phyloP scores from a whole-genome alignment of 2,113 vertebrate species.

The Semnopithecus entellus region DNA sequence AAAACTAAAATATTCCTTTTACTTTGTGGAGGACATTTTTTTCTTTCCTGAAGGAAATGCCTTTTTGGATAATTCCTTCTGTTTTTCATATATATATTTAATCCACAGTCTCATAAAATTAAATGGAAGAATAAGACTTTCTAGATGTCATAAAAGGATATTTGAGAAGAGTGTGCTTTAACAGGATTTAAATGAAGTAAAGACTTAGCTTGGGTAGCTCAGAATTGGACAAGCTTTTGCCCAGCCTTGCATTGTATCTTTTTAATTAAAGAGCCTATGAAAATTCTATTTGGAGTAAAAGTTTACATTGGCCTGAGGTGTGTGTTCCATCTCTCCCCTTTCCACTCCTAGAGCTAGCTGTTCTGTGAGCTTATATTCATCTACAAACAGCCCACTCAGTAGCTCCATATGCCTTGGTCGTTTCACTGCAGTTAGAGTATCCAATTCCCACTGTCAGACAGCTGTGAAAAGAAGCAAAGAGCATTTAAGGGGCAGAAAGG shows the following conservation, averaged over 20 bases:
- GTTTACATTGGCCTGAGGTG: constrained; percentile 23
- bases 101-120: constrained; percentile 45
- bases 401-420: not conserved
- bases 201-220: constrained; percentile 53
- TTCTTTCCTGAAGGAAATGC: not conserved
- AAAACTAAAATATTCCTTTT: constrained; percentile 30
- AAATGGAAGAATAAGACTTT: constrained; percentile 54
- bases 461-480: not conserved
- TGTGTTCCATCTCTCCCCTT: not conserved
- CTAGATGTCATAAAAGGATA: constrained; percentile 29
- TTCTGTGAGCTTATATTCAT: not conserved
- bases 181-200: constrained; percentile 65
- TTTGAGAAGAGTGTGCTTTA: constrained; percentile 58
- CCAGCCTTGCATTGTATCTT: constrained; percentile 40
- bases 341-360: not conserved
- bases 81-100: constrained; percentile 63
- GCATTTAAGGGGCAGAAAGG: not conserved
- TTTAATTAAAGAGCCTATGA: constrained; percentile 66
- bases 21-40: not conserved
- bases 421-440: too few species aligned
- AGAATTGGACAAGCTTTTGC: constrained; percentile 55
- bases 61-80: constrained; percentile 9
- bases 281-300: constrained; percentile 50
- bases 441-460: not conserved
- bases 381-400: not conserved